Percentiles rank a stretch among this genome's conserved stretches.
Conservation (phyloP, 2,797 vertebrate genomes). For the Anabacerthia variegaticeps region DNA sequence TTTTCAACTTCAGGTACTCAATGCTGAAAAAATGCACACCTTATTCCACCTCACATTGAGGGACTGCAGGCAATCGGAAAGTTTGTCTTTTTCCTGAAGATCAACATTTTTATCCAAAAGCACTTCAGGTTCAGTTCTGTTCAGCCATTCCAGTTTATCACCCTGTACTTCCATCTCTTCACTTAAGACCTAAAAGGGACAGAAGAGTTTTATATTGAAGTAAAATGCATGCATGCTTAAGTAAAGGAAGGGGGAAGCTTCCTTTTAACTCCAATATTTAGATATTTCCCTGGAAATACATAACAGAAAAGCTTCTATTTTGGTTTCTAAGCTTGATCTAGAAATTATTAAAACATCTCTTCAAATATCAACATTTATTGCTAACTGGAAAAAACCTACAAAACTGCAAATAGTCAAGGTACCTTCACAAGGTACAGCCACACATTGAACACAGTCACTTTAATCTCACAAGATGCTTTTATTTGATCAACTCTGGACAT, state of each 20-base stretch:
- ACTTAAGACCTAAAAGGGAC: slow-evolving; percentile 77
- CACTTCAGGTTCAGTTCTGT: slow-evolving; percentile 84
- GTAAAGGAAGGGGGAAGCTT: not conserved
- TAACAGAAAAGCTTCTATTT: not conserved
- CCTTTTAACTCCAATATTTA: not conserved
- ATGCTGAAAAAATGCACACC: slow-evolving; percentile 66
- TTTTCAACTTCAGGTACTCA: not conserved
- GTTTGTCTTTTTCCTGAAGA: slow-evolving; percentile 81
- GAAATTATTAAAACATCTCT: not conserved
- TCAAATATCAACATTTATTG: not conserved
- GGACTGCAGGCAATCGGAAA: slow-evolving; percentile 81
- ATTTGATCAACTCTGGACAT: not conserved
- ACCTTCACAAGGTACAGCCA: not conserved
- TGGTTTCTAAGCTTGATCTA: not conserved
- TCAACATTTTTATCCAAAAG: slow-evolving; percentile 82
- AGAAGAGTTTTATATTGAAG: slow-evolving; percentile 9
- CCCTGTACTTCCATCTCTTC: slow-evolving; percentile 85
- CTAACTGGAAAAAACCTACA: not conserved
- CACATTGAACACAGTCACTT: not conserved
- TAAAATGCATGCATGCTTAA: not conserved
- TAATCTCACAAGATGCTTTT: not conserved
- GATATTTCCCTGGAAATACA: not conserved
- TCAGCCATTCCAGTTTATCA: slow-evolving; percentile 88
- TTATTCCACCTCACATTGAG: slow-evolving; percentile 90
- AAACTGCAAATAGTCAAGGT: not conserved